These are phyloP conservation scores for Ochotona curzoniae DNA, from an alignment of 2,113 vertebrate species.

Conservation along the genomic window DNA sequence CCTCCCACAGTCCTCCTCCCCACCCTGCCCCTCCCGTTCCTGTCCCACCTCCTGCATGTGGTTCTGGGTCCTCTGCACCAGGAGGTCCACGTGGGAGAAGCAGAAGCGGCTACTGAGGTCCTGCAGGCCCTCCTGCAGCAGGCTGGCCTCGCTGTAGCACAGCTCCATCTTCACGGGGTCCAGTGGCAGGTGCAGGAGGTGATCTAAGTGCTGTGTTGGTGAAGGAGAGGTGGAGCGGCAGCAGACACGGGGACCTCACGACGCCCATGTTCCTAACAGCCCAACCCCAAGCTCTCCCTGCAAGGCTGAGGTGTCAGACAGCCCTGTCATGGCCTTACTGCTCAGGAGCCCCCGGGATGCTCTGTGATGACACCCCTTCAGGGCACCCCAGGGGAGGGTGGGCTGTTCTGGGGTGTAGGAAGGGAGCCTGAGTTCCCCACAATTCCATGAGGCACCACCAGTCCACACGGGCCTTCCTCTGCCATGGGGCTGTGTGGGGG, in stretches of 20 bases:
- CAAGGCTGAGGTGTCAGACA: too few relatives aligned
- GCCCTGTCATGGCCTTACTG: too few relatives aligned
- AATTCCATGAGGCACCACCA: too few relatives aligned
- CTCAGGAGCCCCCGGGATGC: too few relatives aligned
- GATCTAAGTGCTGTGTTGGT: conserved; percentile 84
- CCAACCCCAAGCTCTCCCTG: too few relatives aligned
- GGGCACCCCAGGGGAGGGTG: too few relatives aligned
- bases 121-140: conserved; percentile 88
- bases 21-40: background rate
- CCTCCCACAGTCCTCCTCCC: too few relatives aligned
- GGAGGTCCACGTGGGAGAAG: conserved; percentile 86
- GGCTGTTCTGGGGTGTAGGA: too few relatives aligned
- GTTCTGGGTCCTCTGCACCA: conserved; percentile 93
- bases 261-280: background rate
- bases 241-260: background rate
- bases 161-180: conserved; percentile 88
- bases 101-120: conserved; percentile 90
- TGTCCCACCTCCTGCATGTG: conserved; percentile 93
- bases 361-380: too few relatives aligned
- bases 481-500: too few relatives aligned
- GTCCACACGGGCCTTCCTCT: too few relatives aligned
- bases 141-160: conserved; percentile 90
- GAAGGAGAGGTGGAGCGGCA: conserved; percentile 43
- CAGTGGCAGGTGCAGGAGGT: conserved; percentile 85
- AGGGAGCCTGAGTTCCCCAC: too few relatives aligned